A percentile compares a stretch with the other conserved stretches of the same genome.
phyloP scores from a whole-genome alignment of 2,113 vertebrate species.

The Ammodytes dubius region DNA sequence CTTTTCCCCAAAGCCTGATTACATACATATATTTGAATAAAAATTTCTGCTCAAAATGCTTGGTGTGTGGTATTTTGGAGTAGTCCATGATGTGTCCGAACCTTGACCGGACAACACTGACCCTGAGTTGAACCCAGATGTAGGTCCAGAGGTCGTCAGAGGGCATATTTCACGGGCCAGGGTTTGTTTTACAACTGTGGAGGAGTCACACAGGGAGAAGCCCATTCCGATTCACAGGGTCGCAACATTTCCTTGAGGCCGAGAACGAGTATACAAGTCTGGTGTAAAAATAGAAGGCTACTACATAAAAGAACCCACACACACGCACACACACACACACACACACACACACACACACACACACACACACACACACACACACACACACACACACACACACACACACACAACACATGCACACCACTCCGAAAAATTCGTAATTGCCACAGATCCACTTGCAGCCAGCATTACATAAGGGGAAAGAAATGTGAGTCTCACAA shows the following conservation, averaged over 20 bases:
- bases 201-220: constrained; percentile 54
- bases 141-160: constrained; percentile 55
- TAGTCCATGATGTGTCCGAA: constrained; percentile 47
- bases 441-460: constrained; percentile 63
- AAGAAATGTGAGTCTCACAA: constrained; percentile 72
- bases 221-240: constrained; percentile 68
- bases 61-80: constrained; percentile 65
- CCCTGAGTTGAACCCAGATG: constrained; percentile 61
- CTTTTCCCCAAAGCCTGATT: neutral
- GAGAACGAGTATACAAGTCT: constrained; percentile 68
- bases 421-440: constrained; percentile 54
- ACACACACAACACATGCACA: constrained; percentile 2
- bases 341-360: constrained; percentile 10
- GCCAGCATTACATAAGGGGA: constrained; percentile 72
- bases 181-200: constrained; percentile 71
- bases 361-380: constrained; percentile 15
- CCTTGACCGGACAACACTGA: constrained; percentile 67
- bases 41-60: neutral
- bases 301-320: constrained; percentile 50
- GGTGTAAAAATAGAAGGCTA: constrained; percentile 77
- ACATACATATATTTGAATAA: neutral
- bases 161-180: constrained; percentile 56
- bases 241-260: constrained; percentile 76
- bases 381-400: constrained; percentile 15
- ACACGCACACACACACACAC: constrained; percentile 23